A percentile compares a stretch with the other conserved stretches of the same genome.
Evolutionary conservation across 2,888 invertebrate species (phyloP).

Genomic region (Calameuta filiformis): DNA sequence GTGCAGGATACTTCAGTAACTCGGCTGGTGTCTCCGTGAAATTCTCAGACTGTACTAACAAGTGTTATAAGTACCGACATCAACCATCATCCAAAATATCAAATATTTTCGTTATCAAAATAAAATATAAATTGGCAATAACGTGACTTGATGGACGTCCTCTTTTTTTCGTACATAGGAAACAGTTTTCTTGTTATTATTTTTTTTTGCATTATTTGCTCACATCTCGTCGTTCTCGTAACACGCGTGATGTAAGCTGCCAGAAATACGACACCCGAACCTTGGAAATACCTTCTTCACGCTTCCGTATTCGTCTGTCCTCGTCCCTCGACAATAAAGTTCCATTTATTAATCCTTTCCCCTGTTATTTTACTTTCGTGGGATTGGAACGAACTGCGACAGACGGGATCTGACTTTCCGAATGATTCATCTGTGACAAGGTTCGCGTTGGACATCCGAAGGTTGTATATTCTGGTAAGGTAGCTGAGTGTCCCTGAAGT

Average conservation of each 20-base stretch:
- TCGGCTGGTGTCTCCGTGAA: not conserved
- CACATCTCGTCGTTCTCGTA: not conserved
- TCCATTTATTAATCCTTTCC: not conserved
- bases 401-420: not conserved
- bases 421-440: constrained; percentile 55
- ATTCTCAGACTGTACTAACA: not conserved
- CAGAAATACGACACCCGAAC: not conserved
- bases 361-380: not conserved
- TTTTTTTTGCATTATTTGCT: constrained; percentile 11
- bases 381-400: not conserved
- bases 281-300: not conserved
- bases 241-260: not conserved
- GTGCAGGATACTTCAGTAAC: not conserved
- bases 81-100: constrained; percentile 46
- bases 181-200: constrained; percentile 16
- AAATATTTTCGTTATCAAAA: constrained; percentile 55
- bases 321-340: not conserved
- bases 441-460: constrained; percentile 47
- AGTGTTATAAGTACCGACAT: constrained; percentile 11
- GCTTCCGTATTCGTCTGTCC: not conserved
- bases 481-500: constrained; percentile 66
- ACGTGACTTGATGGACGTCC: constrained; percentile 44
- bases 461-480: constrained; percentile 45
- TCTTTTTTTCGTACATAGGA: constrained; percentile 25
- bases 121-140: constrained; percentile 61